Percentiles rank a stretch among this genome's conserved stretches.
Conservation (phyloP, 2,888 invertebrate genomes). For the Eutolmus rufibarbis region DNA sequence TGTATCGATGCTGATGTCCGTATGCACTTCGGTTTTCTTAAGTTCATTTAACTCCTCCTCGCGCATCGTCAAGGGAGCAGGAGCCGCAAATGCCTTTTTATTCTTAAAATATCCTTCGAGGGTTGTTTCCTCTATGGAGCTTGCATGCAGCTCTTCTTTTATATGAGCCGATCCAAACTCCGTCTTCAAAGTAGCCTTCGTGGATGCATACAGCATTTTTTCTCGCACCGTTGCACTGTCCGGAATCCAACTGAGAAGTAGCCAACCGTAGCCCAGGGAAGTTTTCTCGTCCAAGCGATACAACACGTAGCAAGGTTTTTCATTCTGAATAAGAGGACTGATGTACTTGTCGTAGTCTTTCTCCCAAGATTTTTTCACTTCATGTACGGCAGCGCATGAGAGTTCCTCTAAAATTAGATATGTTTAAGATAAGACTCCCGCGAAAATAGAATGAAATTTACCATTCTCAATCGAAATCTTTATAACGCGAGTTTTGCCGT, state of each 20-base stretch:
- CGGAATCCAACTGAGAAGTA: conserved; percentile 93
- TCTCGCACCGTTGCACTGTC: conserved; percentile 87
- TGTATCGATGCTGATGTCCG: conserved; percentile 81
- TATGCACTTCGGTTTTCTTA: conserved; percentile 73
- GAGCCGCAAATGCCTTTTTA: conserved; percentile 77
- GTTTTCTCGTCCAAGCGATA: conserved; percentile 83
- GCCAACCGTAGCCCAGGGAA: conserved; percentile 87
- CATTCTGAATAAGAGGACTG: conserved; percentile 73
- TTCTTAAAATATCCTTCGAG: conserved; percentile 83
- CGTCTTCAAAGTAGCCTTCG: conserved; percentile 94
- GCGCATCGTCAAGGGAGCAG: conserved; percentile 87
- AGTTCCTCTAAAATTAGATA: conserved; percentile 72
- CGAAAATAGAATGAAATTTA: conserved; percentile 56
- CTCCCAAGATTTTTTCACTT: conserved; percentile 80
- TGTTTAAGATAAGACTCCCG: background rate
- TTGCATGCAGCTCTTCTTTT: conserved; percentile 93
- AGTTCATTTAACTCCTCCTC: conserved; percentile 86
- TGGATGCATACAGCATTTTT: conserved; percentile 98
- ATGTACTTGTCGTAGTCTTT: conserved; percentile 83
- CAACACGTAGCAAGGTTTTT: conserved; percentile 90
- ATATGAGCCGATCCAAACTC: conserved; percentile 96
- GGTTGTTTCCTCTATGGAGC: conserved; percentile 80
- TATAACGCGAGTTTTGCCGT: conserved; percentile 79
- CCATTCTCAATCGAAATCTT: conserved; percentile 89
- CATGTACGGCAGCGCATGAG: conserved; percentile 70